Percentiles rank a stretch among this genome's conserved stretches.
phyloP scores from a whole-genome alignment of 2,888 invertebrate genomes.

The Hetaerina titia region DNA sequence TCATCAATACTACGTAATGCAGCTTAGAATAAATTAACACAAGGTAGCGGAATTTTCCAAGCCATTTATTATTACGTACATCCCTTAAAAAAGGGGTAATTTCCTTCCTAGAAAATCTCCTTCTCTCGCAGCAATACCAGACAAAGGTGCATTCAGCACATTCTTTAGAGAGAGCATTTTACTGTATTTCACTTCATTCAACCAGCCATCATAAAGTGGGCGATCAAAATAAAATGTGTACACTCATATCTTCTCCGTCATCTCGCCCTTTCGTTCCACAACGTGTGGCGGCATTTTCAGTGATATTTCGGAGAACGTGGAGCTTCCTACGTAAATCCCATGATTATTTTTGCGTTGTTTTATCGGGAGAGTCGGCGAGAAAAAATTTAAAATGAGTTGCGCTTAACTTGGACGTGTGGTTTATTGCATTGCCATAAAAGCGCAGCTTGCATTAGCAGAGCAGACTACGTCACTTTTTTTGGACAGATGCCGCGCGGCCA shows the following conservation, averaged over 20 bases:
- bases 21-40: too few species aligned
- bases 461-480: neutral
- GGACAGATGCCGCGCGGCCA: neutral
- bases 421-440: constrained; percentile 45
- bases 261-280: neutral
- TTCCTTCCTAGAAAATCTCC: too few species aligned
- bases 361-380: neutral
- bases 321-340: neutral
- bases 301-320: constrained; percentile 4
- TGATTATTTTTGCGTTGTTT: neutral
- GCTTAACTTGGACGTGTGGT: constrained; percentile 38
- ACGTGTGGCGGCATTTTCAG: neutral
- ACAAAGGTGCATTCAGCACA: neutral
- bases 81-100: too few species aligned
- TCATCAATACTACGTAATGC: too few species aligned
- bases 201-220: neutral
- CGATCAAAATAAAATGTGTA: neutral
- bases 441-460: neutral
- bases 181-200: neutral
- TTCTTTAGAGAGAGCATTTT: neutral
- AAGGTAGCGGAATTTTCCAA: neutral
- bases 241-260: neutral
- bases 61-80: neutral
- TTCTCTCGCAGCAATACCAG: too few species aligned
- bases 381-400: neutral